Percentiles rank a stretch among this genome's conserved stretches.
Evolutionary conservation across 2,888 invertebrate species (phyloP).

Genomic region (Reticulitermes lucifugus): DNA sequence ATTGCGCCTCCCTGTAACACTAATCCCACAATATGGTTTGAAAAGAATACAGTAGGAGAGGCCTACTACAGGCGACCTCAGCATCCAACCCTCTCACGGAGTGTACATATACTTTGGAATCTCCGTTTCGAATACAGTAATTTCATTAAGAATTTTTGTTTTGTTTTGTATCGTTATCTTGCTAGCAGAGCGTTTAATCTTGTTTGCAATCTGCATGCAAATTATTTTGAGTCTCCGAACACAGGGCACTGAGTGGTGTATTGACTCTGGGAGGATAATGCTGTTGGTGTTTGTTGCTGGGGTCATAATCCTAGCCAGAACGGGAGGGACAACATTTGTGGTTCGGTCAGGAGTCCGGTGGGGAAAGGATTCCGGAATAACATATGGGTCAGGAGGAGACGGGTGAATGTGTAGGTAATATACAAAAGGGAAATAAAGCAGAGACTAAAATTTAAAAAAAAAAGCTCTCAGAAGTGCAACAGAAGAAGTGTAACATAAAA

Average conservation of each 20-base stretch:
- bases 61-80: not conserved
- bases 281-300: conserved; percentile 16
- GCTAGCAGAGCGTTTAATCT: conserved; percentile 36
- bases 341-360: not conserved
- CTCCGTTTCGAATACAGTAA: conserved; percentile 13
- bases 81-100: not conserved
- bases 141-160: conserved; percentile 36
- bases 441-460: not conserved
- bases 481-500: not conserved
- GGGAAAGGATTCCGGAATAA: not conserved
- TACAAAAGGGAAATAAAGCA: not conserved
- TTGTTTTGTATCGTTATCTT: conserved; percentile 37
- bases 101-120: not conserved
- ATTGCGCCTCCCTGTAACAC: not conserved
- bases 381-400: not conserved
- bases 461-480: not conserved
- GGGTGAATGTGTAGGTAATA: not conserved
- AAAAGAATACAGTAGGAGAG: not conserved
- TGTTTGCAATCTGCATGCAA: conserved; percentile 48
- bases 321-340: not conserved
- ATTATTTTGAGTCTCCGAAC: conserved; percentile 19
- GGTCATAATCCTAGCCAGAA: conserved; percentile 15
- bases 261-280: not conserved
- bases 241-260: not conserved
- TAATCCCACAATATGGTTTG: not conserved